Base-by-base conservation (phyloP, 2,888 invertebrate genomes). In the Pemphredon lugubris region DNA sequence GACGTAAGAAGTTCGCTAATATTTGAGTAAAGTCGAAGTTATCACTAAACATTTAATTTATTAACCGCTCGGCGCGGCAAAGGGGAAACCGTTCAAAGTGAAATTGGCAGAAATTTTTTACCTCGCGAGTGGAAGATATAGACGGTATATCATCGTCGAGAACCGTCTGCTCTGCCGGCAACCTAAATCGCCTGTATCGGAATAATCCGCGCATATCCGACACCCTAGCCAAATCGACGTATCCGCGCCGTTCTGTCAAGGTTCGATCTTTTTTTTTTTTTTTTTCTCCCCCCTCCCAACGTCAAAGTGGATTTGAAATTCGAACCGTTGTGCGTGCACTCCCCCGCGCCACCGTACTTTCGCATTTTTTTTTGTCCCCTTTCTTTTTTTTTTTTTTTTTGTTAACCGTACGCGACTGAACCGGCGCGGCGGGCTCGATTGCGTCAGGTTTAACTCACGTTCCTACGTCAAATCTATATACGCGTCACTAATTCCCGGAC, bases 241-340 rank as follows among this genome's bases (percentile, higher is more conserved):
- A 50, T 26, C 20, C 59, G 7, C 51, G 51, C 30, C 26, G 30
- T 34, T 23, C 32, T 40, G 39, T 23, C 42, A 39, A 51, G 50
- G 42, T 50, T 16, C 48, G 34, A 73, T 48, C 57, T 45, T 59
- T 67, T 58, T 59, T 30, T 58, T 4, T 14, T 48, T 7, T 7
- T 5, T 34, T 47, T 20, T 18, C 2, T 1, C 13, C 4, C 5
- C 11, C 11, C 1, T 11, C 23, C 23, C 57, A 30, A 30, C 39
- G 55, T 59, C 59, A 59, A 73, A 59, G 59, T 57, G 59, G 45
- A 69, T 64, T 64, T 51, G 59, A 69, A 57, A 73, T 51, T 34
- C 42, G 72, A 57, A 44, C 16, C 63, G 57, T 20, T 20, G 14
- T 60, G 44, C 34, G 18, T 13, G 40, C 47, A 37, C 18, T 42